Evolutionary conservation across 2,797 vertebrate species (phyloP).

Genomic region (Gymnoscopelus braueri): DNA sequence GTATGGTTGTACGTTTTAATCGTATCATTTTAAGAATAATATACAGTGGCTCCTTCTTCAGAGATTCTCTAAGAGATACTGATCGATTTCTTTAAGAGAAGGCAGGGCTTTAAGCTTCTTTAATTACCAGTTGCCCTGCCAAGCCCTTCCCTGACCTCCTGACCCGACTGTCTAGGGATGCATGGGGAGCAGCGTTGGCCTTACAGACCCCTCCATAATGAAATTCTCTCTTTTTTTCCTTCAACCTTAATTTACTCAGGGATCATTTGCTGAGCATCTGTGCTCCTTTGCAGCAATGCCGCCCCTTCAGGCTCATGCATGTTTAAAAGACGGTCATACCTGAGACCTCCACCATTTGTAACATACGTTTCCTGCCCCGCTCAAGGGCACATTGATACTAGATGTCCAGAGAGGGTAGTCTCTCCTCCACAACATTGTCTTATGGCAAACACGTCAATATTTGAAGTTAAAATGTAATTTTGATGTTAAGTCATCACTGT

Average conservation of each 20-base stretch:
- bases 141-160: conserved; percentile 53
- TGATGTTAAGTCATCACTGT: too few relatives aligned
- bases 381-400: conserved; percentile 16
- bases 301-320: conserved; percentile 27
- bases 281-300: conserved; percentile 54
- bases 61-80: conserved; percentile 30
- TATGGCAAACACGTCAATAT: too few relatives aligned
- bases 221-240: conserved; percentile 59
- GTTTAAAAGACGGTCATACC: not conserved
- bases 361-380: not conserved
- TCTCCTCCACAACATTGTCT: too few relatives aligned
- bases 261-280: conserved; percentile 48
- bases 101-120: conserved; percentile 51
- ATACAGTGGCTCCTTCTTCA: conserved; percentile 8
- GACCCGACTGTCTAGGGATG: conserved; percentile 56
- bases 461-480: too few relatives aligned
- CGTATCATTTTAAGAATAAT: conserved; percentile 42
- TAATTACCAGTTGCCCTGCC: conserved; percentile 60
- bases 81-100: conserved; percentile 55
- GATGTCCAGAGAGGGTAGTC: conserved; percentile 1
- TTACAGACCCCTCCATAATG: conserved; percentile 45
- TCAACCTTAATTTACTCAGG: conserved; percentile 67
- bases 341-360: not conserved
- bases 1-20: conserved; percentile 29
- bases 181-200: conserved; percentile 37